Evolutionary conservation across 2,797 vertebrate genomes (phyloP).

Genomic region (Bothrops alternatus): DNA sequence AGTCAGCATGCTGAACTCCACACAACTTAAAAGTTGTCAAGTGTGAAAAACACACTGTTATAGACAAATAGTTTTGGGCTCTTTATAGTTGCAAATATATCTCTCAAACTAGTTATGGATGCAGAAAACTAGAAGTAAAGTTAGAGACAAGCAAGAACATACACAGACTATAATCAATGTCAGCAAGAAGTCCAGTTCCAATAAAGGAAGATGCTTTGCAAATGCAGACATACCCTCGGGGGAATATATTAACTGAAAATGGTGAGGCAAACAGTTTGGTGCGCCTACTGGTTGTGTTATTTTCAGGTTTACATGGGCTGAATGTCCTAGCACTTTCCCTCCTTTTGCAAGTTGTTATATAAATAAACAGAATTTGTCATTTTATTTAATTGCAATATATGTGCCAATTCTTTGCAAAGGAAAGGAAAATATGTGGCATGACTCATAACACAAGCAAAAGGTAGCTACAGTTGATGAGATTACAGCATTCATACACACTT

Average conservation of each 20-base stretch:
- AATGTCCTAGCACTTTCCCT: constrained; percentile 48
- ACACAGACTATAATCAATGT: neutral
- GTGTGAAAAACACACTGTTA: neutral
- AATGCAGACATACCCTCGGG: neutral
- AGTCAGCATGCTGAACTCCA: neutral
- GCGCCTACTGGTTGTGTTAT: constrained; percentile 10
- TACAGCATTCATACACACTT: neutral
- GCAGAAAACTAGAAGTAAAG: neutral
- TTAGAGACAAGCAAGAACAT: neutral
- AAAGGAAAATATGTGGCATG: constrained; percentile 36
- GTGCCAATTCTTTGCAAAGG: constrained; percentile 32
- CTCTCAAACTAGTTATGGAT: neutral
- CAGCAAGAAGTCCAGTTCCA: neutral
- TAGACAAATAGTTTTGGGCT: neutral
- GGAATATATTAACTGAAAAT: neutral
- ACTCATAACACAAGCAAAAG: constrained; percentile 36
- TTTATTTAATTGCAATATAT: constrained; percentile 57
- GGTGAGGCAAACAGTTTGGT: neutral
- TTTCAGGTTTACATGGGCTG: constrained; percentile 31
- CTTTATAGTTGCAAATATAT: neutral
- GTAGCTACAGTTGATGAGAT: constrained; percentile 34
- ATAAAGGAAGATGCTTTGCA: neutral
- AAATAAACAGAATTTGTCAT: constrained; percentile 52
- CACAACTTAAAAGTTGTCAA: neutral
- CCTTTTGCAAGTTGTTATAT: constrained; percentile 47